Evolutionary conservation across 2,113 vertebrate species (phyloP).

Genomic region (Psittacara wagleri): DNA sequence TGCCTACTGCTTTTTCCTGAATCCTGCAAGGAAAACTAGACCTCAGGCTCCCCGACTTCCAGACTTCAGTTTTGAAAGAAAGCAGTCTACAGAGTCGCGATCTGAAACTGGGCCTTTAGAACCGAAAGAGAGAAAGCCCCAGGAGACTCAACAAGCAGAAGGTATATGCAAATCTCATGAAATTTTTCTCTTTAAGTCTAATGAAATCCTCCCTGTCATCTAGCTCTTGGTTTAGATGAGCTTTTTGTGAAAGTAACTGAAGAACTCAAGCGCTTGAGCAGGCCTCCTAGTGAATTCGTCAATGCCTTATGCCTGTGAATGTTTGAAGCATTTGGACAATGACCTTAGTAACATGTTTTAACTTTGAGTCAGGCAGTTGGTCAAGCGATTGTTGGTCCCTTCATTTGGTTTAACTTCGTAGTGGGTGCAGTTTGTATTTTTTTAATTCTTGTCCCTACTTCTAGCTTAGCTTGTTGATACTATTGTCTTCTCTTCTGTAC

Average conservation of each 20-base stretch:
- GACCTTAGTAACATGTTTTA: neutral
- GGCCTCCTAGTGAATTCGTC: neutral
- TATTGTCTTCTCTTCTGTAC: neutral
- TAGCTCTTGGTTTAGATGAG: neutral
- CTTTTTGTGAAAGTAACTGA: neutral
- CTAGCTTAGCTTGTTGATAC: neutral
- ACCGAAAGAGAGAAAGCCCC: conserved; percentile 13
- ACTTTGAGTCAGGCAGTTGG: neutral
- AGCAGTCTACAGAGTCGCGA: conserved; percentile 42
- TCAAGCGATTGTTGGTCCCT: neutral
- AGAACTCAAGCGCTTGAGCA: neutral
- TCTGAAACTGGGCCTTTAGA: conserved; percentile 49
- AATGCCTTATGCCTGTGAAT: neutral
- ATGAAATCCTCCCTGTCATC: neutral
- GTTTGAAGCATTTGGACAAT: neutral
- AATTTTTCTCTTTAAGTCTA: neutral
- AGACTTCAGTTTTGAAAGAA: conserved; percentile 82
- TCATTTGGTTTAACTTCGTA: neutral
- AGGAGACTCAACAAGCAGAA: conserved; percentile 61
- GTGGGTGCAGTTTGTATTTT: neutral
- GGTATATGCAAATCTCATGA: conserved; percentile 50
- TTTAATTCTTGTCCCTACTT: neutral
- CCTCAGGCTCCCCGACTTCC: conserved; percentile 90
- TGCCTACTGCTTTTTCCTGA: conserved; percentile 97
- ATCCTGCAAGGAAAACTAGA: conserved; percentile 94